These are phyloP conservation scores for Micropoecilia bifurca DNA, from an alignment of 2,797 vertebrate genomes.

Conservation along the genomic window DNA sequence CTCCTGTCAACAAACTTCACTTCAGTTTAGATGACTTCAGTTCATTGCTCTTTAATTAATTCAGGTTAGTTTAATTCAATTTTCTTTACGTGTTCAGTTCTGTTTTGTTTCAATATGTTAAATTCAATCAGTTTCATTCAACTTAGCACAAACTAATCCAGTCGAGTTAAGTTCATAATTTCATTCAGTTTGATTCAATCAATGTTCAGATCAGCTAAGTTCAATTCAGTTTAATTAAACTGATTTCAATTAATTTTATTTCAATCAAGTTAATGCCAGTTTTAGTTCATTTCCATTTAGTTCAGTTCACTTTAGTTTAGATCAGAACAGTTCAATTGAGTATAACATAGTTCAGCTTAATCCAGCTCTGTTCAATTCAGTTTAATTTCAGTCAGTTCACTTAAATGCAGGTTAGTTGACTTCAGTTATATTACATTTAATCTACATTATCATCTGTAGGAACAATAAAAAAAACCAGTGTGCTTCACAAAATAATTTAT, in stretches of 20 bases:
- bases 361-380: background rate
- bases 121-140: background rate
- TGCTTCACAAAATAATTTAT: background rate
- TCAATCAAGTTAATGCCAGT: background rate
- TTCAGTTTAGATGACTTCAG: background rate
- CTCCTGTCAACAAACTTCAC: background rate
- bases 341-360: background rate
- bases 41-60: background rate
- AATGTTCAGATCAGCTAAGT: background rate
- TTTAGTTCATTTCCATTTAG: background rate
- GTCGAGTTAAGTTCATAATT: background rate
- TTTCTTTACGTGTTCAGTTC: background rate
- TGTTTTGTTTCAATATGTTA: background rate
- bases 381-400: background rate
- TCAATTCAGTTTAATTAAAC: background rate
- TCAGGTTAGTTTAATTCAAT: background rate
- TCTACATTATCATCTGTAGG: background rate
- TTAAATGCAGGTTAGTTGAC: background rate
- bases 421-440: background rate
- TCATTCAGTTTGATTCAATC: background rate
- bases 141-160: background rate
- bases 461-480: background rate
- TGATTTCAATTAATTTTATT: background rate
- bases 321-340: background rate
- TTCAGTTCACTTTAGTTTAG: background rate